These are phyloP conservation scores for Pyrrhura leucotis DNA, from an alignment of 2,797 vertebrate species.

Conservation along the genomic window DNA sequence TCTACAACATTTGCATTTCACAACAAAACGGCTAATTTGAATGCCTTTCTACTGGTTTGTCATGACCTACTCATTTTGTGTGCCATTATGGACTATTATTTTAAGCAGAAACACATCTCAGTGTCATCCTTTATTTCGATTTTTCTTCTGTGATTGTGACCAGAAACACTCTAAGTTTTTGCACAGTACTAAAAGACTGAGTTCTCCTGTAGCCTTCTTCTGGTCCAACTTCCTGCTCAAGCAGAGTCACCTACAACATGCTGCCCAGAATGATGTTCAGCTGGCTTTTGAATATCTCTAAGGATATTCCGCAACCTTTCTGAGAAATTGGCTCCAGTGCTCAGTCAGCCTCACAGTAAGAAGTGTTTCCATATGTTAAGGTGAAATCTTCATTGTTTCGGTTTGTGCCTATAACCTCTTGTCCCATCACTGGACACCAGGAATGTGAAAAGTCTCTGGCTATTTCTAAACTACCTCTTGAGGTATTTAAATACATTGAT, in stretches of 20 bases:
- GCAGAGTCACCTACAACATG: neutral
- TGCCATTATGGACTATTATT: neutral
- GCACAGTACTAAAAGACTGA: neutral
- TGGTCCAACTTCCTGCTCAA: neutral
- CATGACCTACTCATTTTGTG: neutral
- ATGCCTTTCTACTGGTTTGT: neutral
- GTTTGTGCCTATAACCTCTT: neutral
- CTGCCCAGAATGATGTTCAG: neutral
- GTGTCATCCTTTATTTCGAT: neutral
- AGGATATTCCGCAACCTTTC: neutral
- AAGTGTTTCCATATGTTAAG: neutral
- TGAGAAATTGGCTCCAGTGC: neutral
- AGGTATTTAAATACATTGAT: neutral
- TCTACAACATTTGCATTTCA: neutral
- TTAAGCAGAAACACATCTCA: neutral
- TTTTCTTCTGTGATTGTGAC: neutral
- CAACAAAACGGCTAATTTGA: neutral
- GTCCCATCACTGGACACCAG: neutral
- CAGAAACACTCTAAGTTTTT: neutral
- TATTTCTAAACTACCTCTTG: neutral
- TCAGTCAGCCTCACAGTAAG: neutral
- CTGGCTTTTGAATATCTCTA: neutral
- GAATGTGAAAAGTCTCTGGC: neutral
- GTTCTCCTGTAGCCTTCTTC: neutral
- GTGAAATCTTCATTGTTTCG: neutral